Conservation (phyloP, 2,113 vertebrate genomes). For the Garra rufa region DNA sequence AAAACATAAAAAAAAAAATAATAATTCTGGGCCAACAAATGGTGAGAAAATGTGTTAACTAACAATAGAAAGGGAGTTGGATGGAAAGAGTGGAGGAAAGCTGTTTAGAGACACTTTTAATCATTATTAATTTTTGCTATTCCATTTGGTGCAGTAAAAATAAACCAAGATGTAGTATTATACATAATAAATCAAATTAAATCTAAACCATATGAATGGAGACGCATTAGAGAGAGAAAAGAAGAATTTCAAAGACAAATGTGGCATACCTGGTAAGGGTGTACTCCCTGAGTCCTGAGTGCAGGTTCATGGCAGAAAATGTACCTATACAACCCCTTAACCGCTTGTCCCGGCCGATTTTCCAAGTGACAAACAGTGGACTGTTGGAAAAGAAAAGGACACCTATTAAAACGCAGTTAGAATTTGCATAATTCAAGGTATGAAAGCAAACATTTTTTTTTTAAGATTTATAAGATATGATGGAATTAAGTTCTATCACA, state of each 20-base stretch:
- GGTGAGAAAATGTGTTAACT: neutral
- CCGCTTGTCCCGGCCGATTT: conserved; percentile 99
- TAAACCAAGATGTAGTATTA: neutral
- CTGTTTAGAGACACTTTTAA: too few species aligned
- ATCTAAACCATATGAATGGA: neutral
- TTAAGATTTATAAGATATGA: too few species aligned
- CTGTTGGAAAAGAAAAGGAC: conserved; percentile 74
- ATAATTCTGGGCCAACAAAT: neutral
- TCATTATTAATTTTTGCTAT: neutral
- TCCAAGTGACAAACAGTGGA: conserved; percentile 99
- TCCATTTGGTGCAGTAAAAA: neutral
- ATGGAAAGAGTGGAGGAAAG: too few species aligned
- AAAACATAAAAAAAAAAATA: neutral
- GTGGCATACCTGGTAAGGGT: conserved; percentile 97
- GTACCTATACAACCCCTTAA: conserved; percentile 99
- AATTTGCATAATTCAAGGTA: neutral
- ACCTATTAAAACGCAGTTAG: neutral
- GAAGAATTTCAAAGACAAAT: conserved; percentile 1
- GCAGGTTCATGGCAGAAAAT: conserved; percentile 99
- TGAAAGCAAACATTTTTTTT: neutral
- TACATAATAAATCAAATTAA: neutral
- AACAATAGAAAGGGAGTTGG: neutral
- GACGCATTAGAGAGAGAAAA: neutral
- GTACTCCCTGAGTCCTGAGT: conserved; percentile 99
- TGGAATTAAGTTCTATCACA: too few species aligned